Base-by-base conservation (phyloP, 2,797 vertebrate species). In the Oryzias sinensis region DNA sequence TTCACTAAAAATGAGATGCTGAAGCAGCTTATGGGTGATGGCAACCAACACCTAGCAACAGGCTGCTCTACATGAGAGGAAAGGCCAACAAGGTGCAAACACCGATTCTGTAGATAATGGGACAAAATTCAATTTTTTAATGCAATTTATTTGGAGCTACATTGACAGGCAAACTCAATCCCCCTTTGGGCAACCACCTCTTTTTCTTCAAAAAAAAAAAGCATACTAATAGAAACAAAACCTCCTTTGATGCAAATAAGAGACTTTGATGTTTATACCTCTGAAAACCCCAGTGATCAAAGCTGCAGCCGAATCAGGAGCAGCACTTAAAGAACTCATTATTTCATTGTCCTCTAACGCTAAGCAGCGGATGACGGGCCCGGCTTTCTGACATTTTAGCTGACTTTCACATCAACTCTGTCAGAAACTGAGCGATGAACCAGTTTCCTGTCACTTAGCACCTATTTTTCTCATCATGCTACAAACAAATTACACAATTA, bases 321-420 rank as follows among this genome's bases (percentile, higher is more conserved):
- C 63, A 51, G 77, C 70, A 79, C 74, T 84, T 77, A 68, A 74
- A 69, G 79, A 67, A 52, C 60, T 76, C 77, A 71, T 70, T 80
- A 77, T 76, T 77, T 81, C 62, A 76, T 74, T 78, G 81, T 72
- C 76, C 79, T 82, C 68, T 78, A 77, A 85, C 70, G 62, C 68
- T 74, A 68, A 70, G 72, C 71, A 29, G 73, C 69, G 80, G 56
- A 65, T 76, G 66, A 16, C 4, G 58, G 62, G 77, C 77, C 50
- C 56, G 43, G 62, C 68, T 74, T 57, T 68, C 72, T 60, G 49
- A 71, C 62, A 70, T 62, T 43, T 56, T 29, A 59, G 72, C 77
- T 76, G 69, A 74, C 37, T 58, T 82, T 79, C 67, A 65, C 74
- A 51, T 62, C 65, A 77, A 66, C 78, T 76, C 62, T 58, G 62